Base-by-base conservation (phyloP, 2,888 invertebrate genomes). In the Therioaphis trifolii region DNA sequence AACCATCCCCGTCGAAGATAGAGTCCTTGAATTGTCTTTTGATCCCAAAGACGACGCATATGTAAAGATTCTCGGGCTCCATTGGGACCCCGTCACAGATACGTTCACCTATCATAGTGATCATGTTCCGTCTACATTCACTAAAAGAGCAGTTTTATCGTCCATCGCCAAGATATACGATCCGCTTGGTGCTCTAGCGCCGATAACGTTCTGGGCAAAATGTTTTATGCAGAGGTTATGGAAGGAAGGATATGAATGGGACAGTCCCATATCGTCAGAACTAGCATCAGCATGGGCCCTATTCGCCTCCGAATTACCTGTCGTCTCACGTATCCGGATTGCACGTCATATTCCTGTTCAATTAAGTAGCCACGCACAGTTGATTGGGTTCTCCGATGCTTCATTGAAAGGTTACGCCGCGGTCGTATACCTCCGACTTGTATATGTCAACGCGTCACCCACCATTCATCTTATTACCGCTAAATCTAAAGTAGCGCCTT, bases 111-210 rank as follows among this genome's bases (percentile, higher is more conserved):
- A 69, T 69, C n/a, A 29, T 29, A 35, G 21, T n/a, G 35, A 24
- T 27, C n/a, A 24, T 29, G 29, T 35, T 21, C 21, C 4, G 4
- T 27, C 21, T 12, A 12, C 5, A 12, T 12, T 9, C 15, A 29
- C 69, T 9, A 69, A 69, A 69, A 24, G 69, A 24, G 35, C 27
- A n/a, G 29, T 69, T 5, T 15, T 69, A 29, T 69, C 69, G 9
- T 29, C 9, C n/a, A 35, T 69, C n/a, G 24, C 24, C 35, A 69
- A n/a, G n/a, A 69, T 69, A 35, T 69, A 29, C 29, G 24, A 69
- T 69, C 69, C 69, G 4, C 35, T 24, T n/a, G 69, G 69, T 9
- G 21, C 24, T 21, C 35, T 69, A 9, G 35, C 69, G 18, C 7
- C 24, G 29, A 9, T n/a, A n/a, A n/a, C n/a, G n/a, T n/a, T n/a